Evolutionary conservation across 2,888 invertebrate species (phyloP), one percentile per base, ranked within the genome.

Genomic region (Stenodera caucasica): DNA sequence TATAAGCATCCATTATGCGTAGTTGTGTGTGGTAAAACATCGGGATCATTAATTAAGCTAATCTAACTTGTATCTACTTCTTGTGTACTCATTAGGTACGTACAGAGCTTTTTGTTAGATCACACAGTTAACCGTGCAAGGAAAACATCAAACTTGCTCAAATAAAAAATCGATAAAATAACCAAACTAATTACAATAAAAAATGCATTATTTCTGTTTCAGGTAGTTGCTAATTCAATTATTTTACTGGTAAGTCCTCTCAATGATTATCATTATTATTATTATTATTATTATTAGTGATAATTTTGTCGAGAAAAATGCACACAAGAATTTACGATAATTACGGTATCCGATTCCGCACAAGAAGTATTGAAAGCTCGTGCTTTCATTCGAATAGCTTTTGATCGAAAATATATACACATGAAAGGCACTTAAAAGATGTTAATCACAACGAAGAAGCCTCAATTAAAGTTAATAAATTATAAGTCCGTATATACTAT

Each of bases 31-130:
- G 58, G 58, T 57, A 61, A 50, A 52, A 55, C 60, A 23, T 23
- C 18, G n/a, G 11, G 23, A 23, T 45, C 61, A 68, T 70, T 67
- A 70, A 70, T 70, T 70, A 70, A 65, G 33, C 55, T 66, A 68
- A 69, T 70, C 69, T 65, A 54, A 55, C 63, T 61, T 65, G 69
- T 55, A 70, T 70, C 69, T 68, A 56, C 53, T 56, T 55, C 55
- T 62, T 45, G 21, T 45, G 12, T 63, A 64, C 66, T 67, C 68
- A 67, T 70, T 70, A 26, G 2, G 5, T 26, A 68, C 67, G 62
- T 64, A 54, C 57, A 57, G 12, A 23, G 58, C 60, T 70, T 68
- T 67, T 70, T 67, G 64, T 64, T 63, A 62, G 69, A 70, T 70
- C 60, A 56, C 23, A 45, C 55, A 55, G 63, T 67, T 66, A 69